phyloP scores from a whole-genome alignment of 2,797 vertebrate genomes.

The Vireo griseus region DNA sequence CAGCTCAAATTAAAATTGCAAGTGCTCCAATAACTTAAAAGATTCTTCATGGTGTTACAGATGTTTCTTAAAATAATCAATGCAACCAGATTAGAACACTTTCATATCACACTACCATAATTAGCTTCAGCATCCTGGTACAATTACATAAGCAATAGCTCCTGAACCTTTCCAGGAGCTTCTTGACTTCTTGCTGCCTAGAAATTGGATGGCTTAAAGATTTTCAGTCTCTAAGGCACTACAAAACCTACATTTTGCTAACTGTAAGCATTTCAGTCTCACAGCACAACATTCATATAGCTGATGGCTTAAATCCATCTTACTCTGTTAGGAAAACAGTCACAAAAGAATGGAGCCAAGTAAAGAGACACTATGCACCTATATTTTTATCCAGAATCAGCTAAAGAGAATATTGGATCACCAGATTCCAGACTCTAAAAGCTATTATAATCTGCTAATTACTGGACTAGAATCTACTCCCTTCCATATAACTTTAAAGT shows the following conservation, averaged over 20 bases:
- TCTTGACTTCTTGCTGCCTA: background rate
- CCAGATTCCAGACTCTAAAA: background rate
- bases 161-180: background rate
- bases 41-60: background rate
- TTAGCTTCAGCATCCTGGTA: background rate
- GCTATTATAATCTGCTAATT: background rate
- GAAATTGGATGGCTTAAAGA: background rate
- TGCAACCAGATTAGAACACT: background rate
- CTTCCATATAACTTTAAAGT: background rate
- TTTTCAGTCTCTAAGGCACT: background rate
- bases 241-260: background rate
- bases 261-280: background rate
- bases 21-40: background rate
- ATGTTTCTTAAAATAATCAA: background rate
- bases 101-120: background rate
- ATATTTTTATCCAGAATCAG: background rate
- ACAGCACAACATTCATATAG: background rate
- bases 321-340: background rate
- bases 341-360: background rate
- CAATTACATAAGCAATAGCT: constrained; percentile 12
- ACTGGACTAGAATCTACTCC: background rate
- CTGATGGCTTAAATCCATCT: background rate
- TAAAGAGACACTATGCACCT: background rate
- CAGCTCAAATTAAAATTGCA: background rate
- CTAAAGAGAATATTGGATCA: background rate